These are phyloP conservation scores for Alligator sinensis DNA, from an alignment of 2,113 vertebrate genomes.

Conservation along the genomic window DNA sequence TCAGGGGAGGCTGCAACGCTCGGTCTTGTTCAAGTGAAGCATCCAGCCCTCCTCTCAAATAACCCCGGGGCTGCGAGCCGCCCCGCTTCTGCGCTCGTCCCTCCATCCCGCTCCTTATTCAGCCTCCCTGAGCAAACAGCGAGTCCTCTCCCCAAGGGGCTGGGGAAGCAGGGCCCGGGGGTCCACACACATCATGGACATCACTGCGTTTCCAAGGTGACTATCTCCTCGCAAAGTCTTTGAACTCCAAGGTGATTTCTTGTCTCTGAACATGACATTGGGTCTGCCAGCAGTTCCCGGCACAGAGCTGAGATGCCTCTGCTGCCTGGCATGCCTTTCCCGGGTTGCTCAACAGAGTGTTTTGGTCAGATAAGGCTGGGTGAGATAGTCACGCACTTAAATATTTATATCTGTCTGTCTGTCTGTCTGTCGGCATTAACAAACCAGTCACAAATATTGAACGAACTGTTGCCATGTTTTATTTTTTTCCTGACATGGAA, in stretches of 20 bases:
- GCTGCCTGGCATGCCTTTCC: not conserved
- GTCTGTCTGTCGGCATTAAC: not conserved
- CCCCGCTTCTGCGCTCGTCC: not conserved
- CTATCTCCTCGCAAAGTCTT: conserved; percentile 32
- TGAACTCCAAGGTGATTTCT: conserved; percentile 33
- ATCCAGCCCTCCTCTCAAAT: not conserved
- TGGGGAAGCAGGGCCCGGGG: not conserved
- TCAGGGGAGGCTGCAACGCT: not conserved
- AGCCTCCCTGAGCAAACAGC: not conserved
- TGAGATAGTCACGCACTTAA: not conserved
- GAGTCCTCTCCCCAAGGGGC: not conserved
- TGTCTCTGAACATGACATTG: not conserved
- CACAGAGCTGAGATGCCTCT: not conserved
- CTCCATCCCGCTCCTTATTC: not conserved
- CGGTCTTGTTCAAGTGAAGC: not conserved
- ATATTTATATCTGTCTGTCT: not conserved
- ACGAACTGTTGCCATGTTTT: not conserved
- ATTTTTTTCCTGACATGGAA: not conserved
- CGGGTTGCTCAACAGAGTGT: conserved; percentile 7
- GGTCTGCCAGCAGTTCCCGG: not conserved
- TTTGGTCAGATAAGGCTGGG: conserved; percentile 51
- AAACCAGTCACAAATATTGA: fast-evolving
- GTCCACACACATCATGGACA: not conserved
- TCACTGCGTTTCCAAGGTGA: conserved; percentile 49
- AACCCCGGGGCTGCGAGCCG: not conserved